Base-by-base conservation (phyloP, 92 coral and sea anemone species). In the Actinostola sp. region DNA sequence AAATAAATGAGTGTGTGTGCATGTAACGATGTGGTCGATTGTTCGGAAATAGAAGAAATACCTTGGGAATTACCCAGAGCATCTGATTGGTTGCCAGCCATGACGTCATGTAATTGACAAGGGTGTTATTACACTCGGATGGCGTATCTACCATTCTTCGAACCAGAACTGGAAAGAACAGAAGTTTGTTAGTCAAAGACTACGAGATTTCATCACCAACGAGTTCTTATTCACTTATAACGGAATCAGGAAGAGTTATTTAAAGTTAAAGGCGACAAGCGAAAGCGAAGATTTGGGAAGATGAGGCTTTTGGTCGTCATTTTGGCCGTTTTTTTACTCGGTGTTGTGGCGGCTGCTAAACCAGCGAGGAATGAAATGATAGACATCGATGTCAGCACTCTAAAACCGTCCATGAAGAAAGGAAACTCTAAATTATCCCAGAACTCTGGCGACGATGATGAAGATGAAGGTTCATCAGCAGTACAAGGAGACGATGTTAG, bases 91-190 rank as follows among this genome's bases (percentile, higher is more conserved):
- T 53, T 73, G 54, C 43, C 63, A 21, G 35, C 35, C 53, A 55
- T 90, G 96, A 90, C 89, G 96, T 82, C 89, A 80, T 60, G 23
- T 87, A 92, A 90, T 90, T 90, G 96, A 87, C 96, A 86, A 3
- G 60, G 52, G 61, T 35, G 56, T 27, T 39, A 51, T 44, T 75
- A 78, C 69, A 71, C 85, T n/a, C 55, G 58, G 23, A 61, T 58
- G 66, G 83, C 84, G 67, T 66, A 77, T 75, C 74, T 68, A 51
- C 20, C 74, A 13, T 6, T 58, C 54, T 48, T 57, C 35, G 55
- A 62, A 29, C 69, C 54, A 28, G 8, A 44, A 28, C 58, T 56
- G 27, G 48, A 39, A 55, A 21, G 32, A 48, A 14, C 8, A 29
- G 15, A 33, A 5, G 16, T 28, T 23, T 33, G 27, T 53, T 63